Percentiles rank a stretch among this genome's conserved stretches.
Conservation (phyloP, 2,888 invertebrate genomes). For the Rhamnusium bicolor region DNA sequence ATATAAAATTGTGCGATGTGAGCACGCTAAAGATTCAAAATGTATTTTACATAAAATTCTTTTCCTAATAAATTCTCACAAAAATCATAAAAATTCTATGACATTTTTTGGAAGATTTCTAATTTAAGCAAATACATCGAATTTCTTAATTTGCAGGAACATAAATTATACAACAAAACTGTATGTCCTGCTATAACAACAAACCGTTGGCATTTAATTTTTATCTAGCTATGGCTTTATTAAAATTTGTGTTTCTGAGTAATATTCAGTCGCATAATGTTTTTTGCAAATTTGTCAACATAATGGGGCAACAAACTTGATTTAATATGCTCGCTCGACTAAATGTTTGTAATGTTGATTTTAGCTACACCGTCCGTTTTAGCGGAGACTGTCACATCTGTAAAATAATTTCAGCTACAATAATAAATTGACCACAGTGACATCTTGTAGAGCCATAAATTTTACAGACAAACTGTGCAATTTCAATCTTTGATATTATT, state of each 20-base stretch:
- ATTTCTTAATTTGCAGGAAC: too few species aligned
- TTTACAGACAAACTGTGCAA: slow-evolving; percentile 37
- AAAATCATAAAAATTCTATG: too few species aligned
- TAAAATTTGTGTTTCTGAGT: slow-evolving; percentile 39
- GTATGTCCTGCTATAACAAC: too few species aligned
- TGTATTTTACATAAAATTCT: too few species aligned
- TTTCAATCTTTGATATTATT: slow-evolving; percentile 35
- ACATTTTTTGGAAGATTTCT: too few species aligned
- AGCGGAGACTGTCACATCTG: slow-evolving; percentile 44
- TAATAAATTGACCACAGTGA: slow-evolving; percentile 52
- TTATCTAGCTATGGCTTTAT: slow-evolving; percentile 17
- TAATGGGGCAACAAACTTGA: slow-evolving; percentile 43
- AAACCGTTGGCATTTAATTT: neutral
- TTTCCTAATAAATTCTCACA: too few species aligned
- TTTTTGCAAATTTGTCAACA: slow-evolving; percentile 45
- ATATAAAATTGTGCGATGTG: too few species aligned
- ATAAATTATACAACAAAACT: too few species aligned
- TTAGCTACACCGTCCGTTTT: slow-evolving; percentile 30
- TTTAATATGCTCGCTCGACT: slow-evolving; percentile 37
- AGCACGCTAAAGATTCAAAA: too few species aligned
- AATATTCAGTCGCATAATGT: slow-evolving; percentile 39
- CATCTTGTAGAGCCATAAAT: slow-evolving; percentile 49
- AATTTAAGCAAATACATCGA: too few species aligned
- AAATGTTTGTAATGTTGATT: slow-evolving; percentile 28
- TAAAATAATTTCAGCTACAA: slow-evolving; percentile 44